Percentiles rank a stretch among this genome's conserved stretches.
Conservation (phyloP, 2,888 invertebrate species). For the Sclerodermus sp. region DNA sequence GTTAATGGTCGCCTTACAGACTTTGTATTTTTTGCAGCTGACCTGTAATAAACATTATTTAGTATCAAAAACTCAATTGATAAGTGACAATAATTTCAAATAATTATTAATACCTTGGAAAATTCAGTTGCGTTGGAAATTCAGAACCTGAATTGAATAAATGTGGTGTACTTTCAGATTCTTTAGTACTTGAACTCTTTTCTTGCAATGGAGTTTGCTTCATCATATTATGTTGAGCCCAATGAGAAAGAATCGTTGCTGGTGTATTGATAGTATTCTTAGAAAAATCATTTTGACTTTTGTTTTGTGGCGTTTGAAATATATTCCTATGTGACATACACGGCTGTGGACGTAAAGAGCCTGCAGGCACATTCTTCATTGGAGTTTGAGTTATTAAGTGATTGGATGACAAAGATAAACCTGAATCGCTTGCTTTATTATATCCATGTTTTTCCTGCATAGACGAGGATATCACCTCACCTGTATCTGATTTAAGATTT, state of each 20-base stretch:
- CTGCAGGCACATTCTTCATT: constrained; percentile 36
- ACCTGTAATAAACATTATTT: constrained; percentile 4
- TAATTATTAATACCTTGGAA: constrained; percentile 26
- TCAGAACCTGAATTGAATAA: constrained; percentile 25
- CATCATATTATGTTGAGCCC: constrained; percentile 26
- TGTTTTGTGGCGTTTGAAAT: constrained; percentile 45
- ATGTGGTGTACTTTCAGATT: constrained; percentile 26
- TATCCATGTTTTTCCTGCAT: not conserved
- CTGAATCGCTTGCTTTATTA: not conserved
- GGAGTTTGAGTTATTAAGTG: constrained; percentile 39
- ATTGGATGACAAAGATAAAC: not conserved
- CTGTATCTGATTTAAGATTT: too few species aligned
- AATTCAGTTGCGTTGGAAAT: constrained; percentile 22
- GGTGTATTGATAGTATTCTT: constrained; percentile 39
- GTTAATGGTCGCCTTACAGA: constrained; percentile 40
- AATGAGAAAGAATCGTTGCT: constrained; percentile 38
- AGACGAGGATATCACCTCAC: too few species aligned
- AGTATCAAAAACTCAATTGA: constrained; percentile 5
- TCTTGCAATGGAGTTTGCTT: constrained; percentile 39
- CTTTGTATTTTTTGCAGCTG: constrained; percentile 31
- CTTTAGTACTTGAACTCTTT: constrained; percentile 16
- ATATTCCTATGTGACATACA: constrained; percentile 43
- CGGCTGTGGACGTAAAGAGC: constrained; percentile 35
- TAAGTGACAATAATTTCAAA: not conserved
- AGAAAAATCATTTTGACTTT: constrained; percentile 21